Base-by-base conservation (phyloP, 2,113 vertebrate species). In the Regulus satrapa region DNA sequence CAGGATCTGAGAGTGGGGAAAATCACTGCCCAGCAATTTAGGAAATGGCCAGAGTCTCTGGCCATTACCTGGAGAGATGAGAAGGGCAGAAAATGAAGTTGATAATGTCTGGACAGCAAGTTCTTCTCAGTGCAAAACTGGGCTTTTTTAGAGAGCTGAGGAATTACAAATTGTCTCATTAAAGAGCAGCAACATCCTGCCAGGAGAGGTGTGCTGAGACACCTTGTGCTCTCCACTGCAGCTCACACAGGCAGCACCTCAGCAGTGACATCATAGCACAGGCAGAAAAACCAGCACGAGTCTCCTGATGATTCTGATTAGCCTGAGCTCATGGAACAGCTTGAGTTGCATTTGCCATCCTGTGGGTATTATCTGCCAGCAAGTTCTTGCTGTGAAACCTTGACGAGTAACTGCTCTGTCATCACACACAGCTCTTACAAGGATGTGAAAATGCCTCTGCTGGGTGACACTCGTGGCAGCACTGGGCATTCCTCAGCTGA, bases 31-130 rank as follows among this genome's bases (percentile, higher is more conserved):
- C 48, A 66, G 74, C 75, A 69, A 74, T 76, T 88, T 58, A 61
- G 75, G 71, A 88, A 94, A 94, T 80, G 78, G 73, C 59, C 78
- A 46, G 67, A 73, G 38, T 49, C 55, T 68, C 54, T 89, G 69
- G 18, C 80, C 74, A 24, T 69, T 75, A 93, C 43, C 66, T 55
- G 63, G 75, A 85, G 67, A 72, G 78, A 45, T 29, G 54, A 77
- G 63, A 72, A 83, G 48, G 88, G 67, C 78, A 96, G 63, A 94
- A 79, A 95, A 93, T 76, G 46, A 88, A 89, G 78, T 18, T 41
- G 21, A 46, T 73, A 85, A 93, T 55, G 66, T 59, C 41, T 73
- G 51, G 63, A 64, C 43, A 77, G 85, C 8, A 49, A 83, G 71
- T 55, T 69, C 59, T 91, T 77, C 76, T 82, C 28, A 49, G 62